These are phyloP conservation scores for Trematomus loennbergii DNA, from an alignment of 2,113 vertebrate genomes.

Conservation along the genomic window DNA sequence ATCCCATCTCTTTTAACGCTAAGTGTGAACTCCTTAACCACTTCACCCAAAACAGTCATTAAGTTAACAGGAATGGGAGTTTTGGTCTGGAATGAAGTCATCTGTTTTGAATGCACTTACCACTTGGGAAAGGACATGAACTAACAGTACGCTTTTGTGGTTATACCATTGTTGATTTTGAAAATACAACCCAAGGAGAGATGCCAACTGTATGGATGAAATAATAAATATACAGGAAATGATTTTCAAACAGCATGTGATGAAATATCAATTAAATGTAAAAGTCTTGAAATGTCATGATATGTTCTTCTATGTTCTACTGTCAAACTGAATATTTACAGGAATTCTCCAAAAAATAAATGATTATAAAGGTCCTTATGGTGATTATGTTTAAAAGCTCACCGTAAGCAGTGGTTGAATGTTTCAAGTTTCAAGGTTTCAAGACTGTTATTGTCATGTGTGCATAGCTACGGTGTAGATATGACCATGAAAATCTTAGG, in stretches of 20 bases:
- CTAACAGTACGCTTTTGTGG: neutral
- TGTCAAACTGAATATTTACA: neutral
- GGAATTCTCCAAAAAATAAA: neutral
- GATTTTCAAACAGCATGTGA: neutral
- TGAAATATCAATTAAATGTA: neutral
- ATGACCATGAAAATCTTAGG: too few relatives aligned
- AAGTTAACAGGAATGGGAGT: neutral
- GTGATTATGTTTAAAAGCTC: too few relatives aligned
- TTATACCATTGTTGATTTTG: neutral
- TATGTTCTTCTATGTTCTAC: neutral
- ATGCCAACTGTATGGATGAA: neutral
- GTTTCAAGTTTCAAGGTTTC: too few relatives aligned
- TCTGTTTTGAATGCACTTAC: constrained; percentile 9
- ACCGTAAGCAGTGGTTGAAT: too few relatives aligned
- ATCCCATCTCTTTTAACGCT: neutral
- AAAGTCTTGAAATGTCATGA: neutral
- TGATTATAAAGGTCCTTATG: neutral
- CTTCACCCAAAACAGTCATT: constrained; percentile 32
- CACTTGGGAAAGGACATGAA: constrained; percentile 8
- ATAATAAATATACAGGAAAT: neutral
- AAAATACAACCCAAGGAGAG: neutral
- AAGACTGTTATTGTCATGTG: too few relatives aligned
- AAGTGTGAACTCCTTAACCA: constrained; percentile 11
- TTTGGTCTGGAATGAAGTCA: constrained; percentile 4
- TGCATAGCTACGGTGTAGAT: too few relatives aligned